Conservation (phyloP, 2,797 vertebrate species). For the Graptemys geographica region DNA sequence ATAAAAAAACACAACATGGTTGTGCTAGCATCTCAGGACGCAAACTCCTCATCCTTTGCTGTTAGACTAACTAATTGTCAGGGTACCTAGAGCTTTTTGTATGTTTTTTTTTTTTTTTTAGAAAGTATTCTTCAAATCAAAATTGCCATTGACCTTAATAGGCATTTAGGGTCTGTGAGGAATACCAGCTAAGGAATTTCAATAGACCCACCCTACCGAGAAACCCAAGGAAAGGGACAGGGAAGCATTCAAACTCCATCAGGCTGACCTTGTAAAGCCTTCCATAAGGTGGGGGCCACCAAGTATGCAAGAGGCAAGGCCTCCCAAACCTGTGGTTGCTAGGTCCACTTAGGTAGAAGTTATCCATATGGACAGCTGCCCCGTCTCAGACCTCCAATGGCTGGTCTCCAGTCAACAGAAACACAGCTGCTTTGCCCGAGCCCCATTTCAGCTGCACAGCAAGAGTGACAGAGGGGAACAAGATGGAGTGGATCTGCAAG, state of each 20-base stretch:
- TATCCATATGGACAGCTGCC: neutral
- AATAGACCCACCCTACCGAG: neutral
- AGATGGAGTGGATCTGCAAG: neutral
- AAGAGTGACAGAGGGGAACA: accelerated
- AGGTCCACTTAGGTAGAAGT: neutral
- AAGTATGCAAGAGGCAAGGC: neutral
- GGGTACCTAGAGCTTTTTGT: accelerated
- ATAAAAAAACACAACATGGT: neutral
- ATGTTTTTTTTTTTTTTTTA: neutral
- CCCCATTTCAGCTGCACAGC: neutral
- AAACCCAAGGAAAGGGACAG: neutral
- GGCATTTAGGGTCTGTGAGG: neutral
- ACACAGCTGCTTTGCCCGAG: neutral
- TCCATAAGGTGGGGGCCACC: neutral
- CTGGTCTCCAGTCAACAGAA: accelerated
- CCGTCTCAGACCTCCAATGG: neutral
- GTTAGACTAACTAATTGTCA: neutral
- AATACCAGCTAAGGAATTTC: neutral
- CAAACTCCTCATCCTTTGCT: neutral
- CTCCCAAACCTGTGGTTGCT: neutral
- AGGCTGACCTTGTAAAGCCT: neutral
- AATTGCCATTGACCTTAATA: neutral
- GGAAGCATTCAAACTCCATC: neutral
- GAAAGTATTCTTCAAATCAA: neutral
- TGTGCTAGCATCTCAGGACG: neutral